A percentile compares a stretch with the other conserved stretches of the same genome.
Evolutionary conservation across 2,797 vertebrate genomes (phyloP).

Genomic region (Phylloscopus collybita): DNA sequence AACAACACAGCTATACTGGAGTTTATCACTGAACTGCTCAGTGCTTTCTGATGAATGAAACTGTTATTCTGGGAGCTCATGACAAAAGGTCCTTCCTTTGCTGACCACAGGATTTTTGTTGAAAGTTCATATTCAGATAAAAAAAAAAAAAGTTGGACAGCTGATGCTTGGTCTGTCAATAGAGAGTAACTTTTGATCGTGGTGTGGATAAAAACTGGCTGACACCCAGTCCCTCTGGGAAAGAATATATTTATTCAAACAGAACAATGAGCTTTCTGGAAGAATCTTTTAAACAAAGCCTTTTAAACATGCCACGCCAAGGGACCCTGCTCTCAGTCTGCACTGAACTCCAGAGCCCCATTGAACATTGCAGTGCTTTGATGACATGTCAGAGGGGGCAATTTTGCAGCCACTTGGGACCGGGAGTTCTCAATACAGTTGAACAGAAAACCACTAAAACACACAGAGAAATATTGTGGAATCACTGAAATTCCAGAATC

Average conservation of each 20-base stretch:
- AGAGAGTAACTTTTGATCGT: slow-evolving; percentile 38
- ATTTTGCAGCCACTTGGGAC: not conserved
- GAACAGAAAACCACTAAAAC: not conserved
- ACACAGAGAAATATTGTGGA: not conserved
- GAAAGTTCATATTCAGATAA: not conserved
- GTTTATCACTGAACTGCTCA: not conserved
- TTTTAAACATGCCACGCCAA: not conserved
- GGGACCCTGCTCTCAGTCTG: not conserved
- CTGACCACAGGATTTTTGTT: not conserved
- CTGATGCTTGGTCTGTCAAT: not conserved
- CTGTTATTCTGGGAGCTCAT: slow-evolving; percentile 25
- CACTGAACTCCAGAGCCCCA: not conserved
- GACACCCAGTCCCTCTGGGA: slow-evolving; percentile 24
- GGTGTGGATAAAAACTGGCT: slow-evolving; percentile 3
- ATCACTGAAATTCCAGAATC: not conserved
- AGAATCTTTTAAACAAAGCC: not conserved
- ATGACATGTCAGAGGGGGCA: not conserved
- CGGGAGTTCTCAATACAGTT: not conserved
- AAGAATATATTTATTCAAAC: slow-evolving; percentile 19
- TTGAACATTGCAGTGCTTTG: not conserved
- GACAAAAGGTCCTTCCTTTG: slow-evolving; percentile 30
- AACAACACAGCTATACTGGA: not conserved
- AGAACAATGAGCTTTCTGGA: not conserved
- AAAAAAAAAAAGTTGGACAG: not conserved
- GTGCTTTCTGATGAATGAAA: not conserved